Conservation (phyloP, 2,113 vertebrate species). For the Leucosticte australis region DNA sequence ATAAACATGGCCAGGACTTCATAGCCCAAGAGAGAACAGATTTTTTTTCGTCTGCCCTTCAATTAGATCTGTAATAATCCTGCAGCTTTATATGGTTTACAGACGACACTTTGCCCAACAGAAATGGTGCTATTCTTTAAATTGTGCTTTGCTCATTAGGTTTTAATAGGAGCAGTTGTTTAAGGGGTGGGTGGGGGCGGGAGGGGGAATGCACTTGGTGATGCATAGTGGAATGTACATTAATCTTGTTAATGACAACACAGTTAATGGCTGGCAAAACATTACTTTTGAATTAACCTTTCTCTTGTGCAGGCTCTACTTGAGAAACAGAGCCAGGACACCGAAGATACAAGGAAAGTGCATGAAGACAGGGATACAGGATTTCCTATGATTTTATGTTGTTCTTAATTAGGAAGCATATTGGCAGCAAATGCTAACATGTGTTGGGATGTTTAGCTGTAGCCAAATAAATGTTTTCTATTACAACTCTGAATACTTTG, state of each 20-base stretch:
- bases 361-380: conserved; percentile 78
- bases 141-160: conserved; percentile 69
- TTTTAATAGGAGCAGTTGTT: conserved; percentile 77
- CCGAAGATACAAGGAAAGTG: conserved; percentile 64
- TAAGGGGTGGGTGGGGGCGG: conserved; percentile 53
- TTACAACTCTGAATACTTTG: conserved; percentile 85
- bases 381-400: conserved; percentile 89
- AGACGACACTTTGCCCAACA: conserved; percentile 38
- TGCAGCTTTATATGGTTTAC: conserved; percentile 54
- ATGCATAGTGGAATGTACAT: conserved; percentile 73
- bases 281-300: conserved; percentile 74
- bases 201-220: conserved; percentile 63
- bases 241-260: conserved; percentile 77
- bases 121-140: conserved; percentile 58
- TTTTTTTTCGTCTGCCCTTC: conserved; percentile 47
- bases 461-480: conserved; percentile 97
- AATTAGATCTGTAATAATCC: conserved; percentile 57
- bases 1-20: conserved; percentile 30
- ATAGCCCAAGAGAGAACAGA: neutral
- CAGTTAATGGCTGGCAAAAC: conserved; percentile 75
- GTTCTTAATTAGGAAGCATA: conserved; percentile 87
- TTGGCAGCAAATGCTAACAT: conserved; percentile 90
- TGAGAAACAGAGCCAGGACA: conserved; percentile 66
- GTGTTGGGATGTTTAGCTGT: conserved; percentile 85
- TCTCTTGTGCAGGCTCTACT: conserved; percentile 53